phyloP scores from a whole-genome alignment of 2,113 vertebrate genomes.

The Heterotilapia buettikoferi region DNA sequence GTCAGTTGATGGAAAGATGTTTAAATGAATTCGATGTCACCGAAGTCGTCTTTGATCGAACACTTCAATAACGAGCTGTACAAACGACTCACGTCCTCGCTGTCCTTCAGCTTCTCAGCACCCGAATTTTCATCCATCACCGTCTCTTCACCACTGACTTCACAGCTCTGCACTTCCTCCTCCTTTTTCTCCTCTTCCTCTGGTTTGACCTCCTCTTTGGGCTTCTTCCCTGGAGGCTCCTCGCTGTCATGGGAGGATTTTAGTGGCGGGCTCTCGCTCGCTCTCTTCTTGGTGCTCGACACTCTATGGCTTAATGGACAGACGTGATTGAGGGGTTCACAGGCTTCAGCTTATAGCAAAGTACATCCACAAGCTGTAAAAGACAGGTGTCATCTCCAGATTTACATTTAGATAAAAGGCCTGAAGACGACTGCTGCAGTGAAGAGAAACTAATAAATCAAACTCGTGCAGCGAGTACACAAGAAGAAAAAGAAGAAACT shows the following conservation, averaged over 20 bases:
- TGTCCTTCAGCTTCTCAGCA: not conserved
- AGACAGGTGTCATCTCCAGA: not conserved
- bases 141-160: not conserved
- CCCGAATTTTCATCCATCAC: not conserved
- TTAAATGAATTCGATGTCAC: not conserved
- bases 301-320: conserved; percentile 44
- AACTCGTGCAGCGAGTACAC: not conserved
- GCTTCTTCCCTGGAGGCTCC: conserved; percentile 65
- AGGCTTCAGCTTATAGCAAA: not conserved
- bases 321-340: not conserved
- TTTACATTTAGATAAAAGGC: not conserved
- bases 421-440: not conserved
- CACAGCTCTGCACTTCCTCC: not conserved
- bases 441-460: not conserved
- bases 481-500: not conserved
- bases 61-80: not conserved
- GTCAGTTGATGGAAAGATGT: not conserved
- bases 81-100: not conserved
- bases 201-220: conserved; percentile 7
- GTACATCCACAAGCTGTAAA: not conserved
- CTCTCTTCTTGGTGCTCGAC: conserved; percentile 17
- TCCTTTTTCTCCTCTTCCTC: not conserved
- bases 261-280: not conserved
- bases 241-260: conserved; percentile 20
- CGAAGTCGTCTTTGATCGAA: not conserved